Percentiles rank a stretch among this genome's conserved stretches.
These are phyloP conservation scores for Epinephelus moara DNA, from an alignment of 2,113 vertebrate species.

Conservation along the genomic window DNA sequence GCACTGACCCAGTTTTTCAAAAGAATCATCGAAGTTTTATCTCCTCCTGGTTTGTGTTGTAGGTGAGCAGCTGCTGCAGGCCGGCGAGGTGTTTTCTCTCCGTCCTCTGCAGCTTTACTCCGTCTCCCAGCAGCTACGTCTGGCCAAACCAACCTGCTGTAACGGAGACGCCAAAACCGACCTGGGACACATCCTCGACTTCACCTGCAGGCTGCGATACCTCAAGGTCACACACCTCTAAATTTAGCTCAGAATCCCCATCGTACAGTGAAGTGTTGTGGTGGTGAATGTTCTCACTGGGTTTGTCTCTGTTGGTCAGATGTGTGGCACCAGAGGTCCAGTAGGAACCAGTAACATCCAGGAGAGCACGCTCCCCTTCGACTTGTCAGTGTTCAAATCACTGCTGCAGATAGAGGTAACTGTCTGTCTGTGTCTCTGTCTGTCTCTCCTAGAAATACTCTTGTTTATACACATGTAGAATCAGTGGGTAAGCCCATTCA, in stretches of 20 bases:
- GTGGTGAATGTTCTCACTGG: neutral
- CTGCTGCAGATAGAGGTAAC: slow-evolving; percentile 96
- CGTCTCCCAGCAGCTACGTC: slow-evolving; percentile 91
- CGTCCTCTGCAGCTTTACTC: slow-evolving; percentile 93
- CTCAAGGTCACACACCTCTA: slow-evolving; percentile 86
- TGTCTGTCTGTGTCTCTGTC: neutral
- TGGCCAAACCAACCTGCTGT: slow-evolving; percentile 92
- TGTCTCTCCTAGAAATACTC: neutral
- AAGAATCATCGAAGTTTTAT: neutral
- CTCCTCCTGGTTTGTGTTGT: slow-evolving; percentile 22
- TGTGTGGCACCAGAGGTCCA: slow-evolving; percentile 89
- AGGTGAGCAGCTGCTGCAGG: slow-evolving; percentile 95
- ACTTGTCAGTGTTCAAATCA: slow-evolving; percentile 95
- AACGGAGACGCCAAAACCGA: slow-evolving; percentile 96
- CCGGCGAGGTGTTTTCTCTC: slow-evolving; percentile 93
- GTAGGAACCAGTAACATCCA: slow-evolving; percentile 96
- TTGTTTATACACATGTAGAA: neutral
- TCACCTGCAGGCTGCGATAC: slow-evolving; percentile 96
- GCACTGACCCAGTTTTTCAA: neutral
- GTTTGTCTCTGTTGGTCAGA: slow-evolving; percentile 77
- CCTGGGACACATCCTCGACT: slow-evolving; percentile 97
- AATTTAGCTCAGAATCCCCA: neutral
- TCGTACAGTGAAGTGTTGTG: accelerated
- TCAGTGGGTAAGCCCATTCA: neutral
- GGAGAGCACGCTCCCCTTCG: slow-evolving; percentile 91